Base-by-base conservation (phyloP, 2,797 vertebrate species). In the Typhlichthys eigenmanni region DNA sequence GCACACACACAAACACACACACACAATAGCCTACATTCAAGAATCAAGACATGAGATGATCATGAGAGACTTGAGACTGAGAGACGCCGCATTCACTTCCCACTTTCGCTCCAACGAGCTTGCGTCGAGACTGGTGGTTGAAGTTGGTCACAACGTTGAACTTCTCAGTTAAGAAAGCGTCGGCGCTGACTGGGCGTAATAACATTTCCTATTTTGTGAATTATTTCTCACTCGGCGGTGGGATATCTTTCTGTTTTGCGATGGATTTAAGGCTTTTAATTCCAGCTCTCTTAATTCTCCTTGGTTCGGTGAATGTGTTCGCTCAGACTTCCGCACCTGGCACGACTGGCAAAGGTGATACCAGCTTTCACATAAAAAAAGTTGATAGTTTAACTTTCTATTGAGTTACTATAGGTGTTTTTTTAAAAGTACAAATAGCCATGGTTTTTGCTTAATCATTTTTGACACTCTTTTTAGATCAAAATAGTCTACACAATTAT, bases 261-360 rank as follows among this genome's bases (percentile, higher is more conserved):
- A 89, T 85, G 88, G 77, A 73, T 65, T 76, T 66, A 2, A 70
- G 84, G 75, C 68, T 64, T 72, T 71, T 75, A 11, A 8, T 80
- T 51, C 51, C 83, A 1, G 62, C 70, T 38, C 19, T 87, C 0
- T 67, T 93, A n/a, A 38, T 92, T 11, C 7, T 89, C 49, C 54
- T 86, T 43, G 75, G 78, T 17, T 67, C 89, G 74, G 72, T 66
- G 46, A 66, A 69, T 9, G 82, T 79, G 62, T 65, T 73, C 24
- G 80, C 79, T 0, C 75, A 90, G 69, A 59, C 79, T 60, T 4
- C 72, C 55, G 45, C 87, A 83, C 65, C 85, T 81, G 51, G 0
- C 0, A 0, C 24, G 82, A 64, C 85, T 81, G 51, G 0, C 0
- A 0, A 24, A 71, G 82, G 90, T 91, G 88, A 38, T 38, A 8